Evolutionary conservation across 2,797 vertebrate genomes (phyloP).

Genomic region (Anas capensis): DNA sequence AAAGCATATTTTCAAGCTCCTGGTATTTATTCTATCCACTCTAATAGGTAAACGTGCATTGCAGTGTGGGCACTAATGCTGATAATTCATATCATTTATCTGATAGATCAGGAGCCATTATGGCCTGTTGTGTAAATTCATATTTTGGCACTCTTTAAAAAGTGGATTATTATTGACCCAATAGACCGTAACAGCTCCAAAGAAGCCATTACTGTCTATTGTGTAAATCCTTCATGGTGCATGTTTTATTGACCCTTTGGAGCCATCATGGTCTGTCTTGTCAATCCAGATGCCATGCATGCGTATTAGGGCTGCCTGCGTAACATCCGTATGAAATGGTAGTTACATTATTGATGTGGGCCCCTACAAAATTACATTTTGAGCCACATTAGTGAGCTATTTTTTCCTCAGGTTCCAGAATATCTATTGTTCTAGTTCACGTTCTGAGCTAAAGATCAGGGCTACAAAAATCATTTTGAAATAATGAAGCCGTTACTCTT

Average conservation of each 20-base stretch:
- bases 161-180: constrained; percentile 80
- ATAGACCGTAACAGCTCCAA: constrained; percentile 78
- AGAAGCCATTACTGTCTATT: constrained; percentile 77
- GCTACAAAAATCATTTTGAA: neutral
- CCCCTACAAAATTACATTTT: neutral
- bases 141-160: constrained; percentile 80
- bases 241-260: constrained; percentile 75
- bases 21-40: constrained; percentile 11
- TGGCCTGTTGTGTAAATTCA: constrained; percentile 71
- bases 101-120: constrained; percentile 73
- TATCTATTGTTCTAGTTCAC: neutral
- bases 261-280: constrained; percentile 69
- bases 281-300: constrained; percentile 49
- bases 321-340: neutral
- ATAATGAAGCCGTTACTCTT: neutral
- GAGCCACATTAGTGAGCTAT: neutral
- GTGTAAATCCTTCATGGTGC: constrained; percentile 71
- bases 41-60: neutral
- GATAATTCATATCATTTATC: constrained; percentile 69
- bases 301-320: constrained; percentile 28
- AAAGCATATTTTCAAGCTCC: constrained; percentile 5
- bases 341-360: neutral
- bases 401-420: constrained; percentile 41
- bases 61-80: constrained; percentile 4
- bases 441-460: neutral